A percentile compares a stretch with the other conserved stretches of the same genome.
These are phyloP conservation scores for Limosa lapponica DNA, from an alignment of 2,797 vertebrate species.

Conservation along the genomic window DNA sequence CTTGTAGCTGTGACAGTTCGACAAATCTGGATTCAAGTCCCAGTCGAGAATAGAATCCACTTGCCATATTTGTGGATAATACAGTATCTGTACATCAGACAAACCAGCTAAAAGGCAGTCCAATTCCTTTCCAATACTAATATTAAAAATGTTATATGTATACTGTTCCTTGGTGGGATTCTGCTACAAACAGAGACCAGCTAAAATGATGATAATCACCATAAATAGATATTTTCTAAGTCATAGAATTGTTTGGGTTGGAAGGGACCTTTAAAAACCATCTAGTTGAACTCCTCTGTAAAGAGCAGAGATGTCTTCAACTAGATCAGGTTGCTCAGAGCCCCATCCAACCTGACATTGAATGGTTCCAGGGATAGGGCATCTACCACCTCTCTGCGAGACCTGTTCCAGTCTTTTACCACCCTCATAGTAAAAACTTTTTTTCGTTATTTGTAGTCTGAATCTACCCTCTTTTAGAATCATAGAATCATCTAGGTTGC, in stretches of 20 bases:
- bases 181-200: neutral
- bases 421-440: neutral
- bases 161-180: neutral
- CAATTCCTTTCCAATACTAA: neutral
- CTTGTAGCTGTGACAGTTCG: fast-evolving
- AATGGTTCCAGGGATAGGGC: neutral
- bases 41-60: neutral
- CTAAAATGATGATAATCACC: neutral
- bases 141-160: neutral
- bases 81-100: neutral
- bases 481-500: neutral
- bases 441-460: neutral
- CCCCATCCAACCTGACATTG: neutral
- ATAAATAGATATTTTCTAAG: neutral
- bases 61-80: neutral
- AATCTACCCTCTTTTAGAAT: neutral
- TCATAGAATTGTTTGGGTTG: neutral
- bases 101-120: neutral
- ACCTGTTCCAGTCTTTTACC: neutral
- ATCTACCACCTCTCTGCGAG: neutral
- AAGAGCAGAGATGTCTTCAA: neutral
- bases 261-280: neutral
- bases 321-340: neutral
- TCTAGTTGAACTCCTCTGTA: neutral
- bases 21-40: neutral